Evolutionary conservation across 2,113 vertebrate species (phyloP).

Genomic region (Mesembrinibis cayennensis): DNA sequence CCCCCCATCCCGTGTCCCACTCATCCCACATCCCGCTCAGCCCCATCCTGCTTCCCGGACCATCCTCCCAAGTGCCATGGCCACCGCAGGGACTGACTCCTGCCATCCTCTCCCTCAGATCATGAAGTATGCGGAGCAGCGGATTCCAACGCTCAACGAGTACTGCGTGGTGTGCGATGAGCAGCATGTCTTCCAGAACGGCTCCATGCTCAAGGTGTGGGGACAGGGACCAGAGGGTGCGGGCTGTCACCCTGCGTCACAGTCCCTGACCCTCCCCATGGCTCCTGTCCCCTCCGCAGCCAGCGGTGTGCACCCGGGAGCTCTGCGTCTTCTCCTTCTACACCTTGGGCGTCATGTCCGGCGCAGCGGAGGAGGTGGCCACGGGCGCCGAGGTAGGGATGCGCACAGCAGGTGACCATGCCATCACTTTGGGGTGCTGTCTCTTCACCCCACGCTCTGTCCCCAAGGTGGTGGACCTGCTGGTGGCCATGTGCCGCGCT

Average conservation of each 20-base stretch:
- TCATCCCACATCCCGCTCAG: neutral
- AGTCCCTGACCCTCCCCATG: accelerated
- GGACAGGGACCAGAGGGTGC: accelerated
- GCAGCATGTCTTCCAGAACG: constrained; percentile 99
- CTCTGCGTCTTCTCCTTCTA: constrained; percentile 99
- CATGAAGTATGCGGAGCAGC: constrained; percentile 99
- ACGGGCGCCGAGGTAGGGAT: constrained; percentile 91
- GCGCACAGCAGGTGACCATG: accelerated
- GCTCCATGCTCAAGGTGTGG: constrained; percentile 97
- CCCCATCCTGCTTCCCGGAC: accelerated
- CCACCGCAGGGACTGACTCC: accelerated
- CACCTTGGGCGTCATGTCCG: constrained; percentile 98
- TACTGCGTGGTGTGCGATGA: constrained; percentile 99
- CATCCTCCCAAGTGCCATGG: accelerated
- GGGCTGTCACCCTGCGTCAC: accelerated
- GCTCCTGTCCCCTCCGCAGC: constrained; percentile 71
- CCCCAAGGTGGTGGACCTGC: constrained; percentile 91
- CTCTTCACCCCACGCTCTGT: neutral
- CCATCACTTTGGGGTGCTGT: accelerated
- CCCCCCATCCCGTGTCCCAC: too few relatives aligned
- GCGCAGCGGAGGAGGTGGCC: constrained; percentile 96
- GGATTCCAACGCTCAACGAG: constrained; percentile 95
- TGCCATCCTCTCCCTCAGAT: constrained; percentile 74
- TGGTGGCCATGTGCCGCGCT: constrained; percentile 97
- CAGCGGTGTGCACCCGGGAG: constrained; percentile 96